phyloP scores from a whole-genome alignment of 1,140 invertebrate genomes.

The Coenobita brevimanus region DNA sequence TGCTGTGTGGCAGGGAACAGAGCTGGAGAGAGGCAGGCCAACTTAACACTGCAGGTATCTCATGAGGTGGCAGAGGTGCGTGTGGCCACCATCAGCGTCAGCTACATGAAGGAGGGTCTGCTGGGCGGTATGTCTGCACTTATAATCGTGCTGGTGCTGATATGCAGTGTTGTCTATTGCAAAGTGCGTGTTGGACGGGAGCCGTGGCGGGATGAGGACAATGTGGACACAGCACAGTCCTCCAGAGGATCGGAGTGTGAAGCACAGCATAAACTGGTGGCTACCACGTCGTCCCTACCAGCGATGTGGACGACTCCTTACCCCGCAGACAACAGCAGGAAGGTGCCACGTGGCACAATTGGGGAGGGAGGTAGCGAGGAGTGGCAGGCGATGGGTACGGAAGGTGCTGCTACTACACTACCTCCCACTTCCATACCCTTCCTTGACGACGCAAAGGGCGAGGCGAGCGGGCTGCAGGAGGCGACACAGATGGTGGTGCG shows the following conservation, averaged over 20 bases:
- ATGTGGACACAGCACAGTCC: conserved; percentile 25
- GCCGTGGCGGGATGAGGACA: conserved; percentile 23
- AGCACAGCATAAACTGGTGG: conserved; percentile 76
- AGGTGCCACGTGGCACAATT: background rate
- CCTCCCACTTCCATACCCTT: too few relatives aligned
- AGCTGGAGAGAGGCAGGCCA: conserved; percentile 81
- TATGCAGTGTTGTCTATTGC: conserved; percentile 29
- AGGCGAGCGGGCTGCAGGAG: too few relatives aligned
- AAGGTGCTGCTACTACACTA: too few relatives aligned
- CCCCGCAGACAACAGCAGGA: conserved; percentile 74
- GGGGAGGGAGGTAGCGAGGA: too few relatives aligned
- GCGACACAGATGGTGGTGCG: too few relatives aligned
- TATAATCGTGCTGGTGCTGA: conserved; percentile 21
- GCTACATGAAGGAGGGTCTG: conserved; percentile 38
- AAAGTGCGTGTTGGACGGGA: conserved; percentile 14
- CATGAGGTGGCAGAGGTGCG: conserved; percentile 64
- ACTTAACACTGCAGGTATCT: conserved; percentile 80
- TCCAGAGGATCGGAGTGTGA: conserved; percentile 27
- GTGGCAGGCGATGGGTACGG: too few relatives aligned
- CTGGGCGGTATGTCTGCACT: conserved; percentile 9
- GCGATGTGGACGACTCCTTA: conserved; percentile 29
- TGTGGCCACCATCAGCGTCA: conserved; percentile 20
- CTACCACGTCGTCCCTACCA: conserved; percentile 81
- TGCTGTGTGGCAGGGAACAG: conserved; percentile 85
- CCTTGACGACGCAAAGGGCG: too few relatives aligned